Evolutionary conservation across 2,888 invertebrate species (phyloP).

Genomic region (Clostera curtula): DNA sequence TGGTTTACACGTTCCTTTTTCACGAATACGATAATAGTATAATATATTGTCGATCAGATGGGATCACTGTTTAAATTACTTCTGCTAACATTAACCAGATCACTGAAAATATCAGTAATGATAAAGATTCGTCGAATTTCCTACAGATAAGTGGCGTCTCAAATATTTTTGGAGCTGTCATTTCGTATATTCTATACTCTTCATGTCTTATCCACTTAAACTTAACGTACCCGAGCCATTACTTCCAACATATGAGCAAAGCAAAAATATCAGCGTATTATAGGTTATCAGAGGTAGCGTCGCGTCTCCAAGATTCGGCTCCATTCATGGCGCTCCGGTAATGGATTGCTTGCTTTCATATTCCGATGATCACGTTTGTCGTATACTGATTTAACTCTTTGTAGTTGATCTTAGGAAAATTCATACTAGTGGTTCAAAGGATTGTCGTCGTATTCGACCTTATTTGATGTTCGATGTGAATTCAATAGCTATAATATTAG

Average conservation of each 20-base stretch:
- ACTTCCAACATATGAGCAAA: slow-evolving; percentile 75
- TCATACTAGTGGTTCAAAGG: slow-evolving; percentile 2
- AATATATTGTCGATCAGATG: too few species aligned
- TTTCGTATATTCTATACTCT: not conserved
- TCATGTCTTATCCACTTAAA: slow-evolving; percentile 34
- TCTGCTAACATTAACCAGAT: too few species aligned
- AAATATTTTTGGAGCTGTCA: not conserved
- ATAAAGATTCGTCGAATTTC: too few species aligned
- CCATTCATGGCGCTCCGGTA: slow-evolving; percentile 58
- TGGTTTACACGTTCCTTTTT: too few species aligned
- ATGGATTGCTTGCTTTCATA: slow-evolving; percentile 73
- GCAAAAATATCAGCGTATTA: slow-evolving; percentile 74
- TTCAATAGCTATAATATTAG: too few species aligned
- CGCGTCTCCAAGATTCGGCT: slow-evolving; percentile 56
- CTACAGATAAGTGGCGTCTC: too few species aligned
- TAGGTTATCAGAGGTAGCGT: slow-evolving; percentile 68
- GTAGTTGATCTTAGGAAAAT: slow-evolving; percentile 31
- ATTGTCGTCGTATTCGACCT: too few species aligned
- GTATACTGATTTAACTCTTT: slow-evolving; percentile 55
- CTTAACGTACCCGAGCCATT: slow-evolving; percentile 56
- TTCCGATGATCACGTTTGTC: slow-evolving; percentile 64
- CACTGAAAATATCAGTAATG: too few species aligned
- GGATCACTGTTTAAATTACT: too few species aligned
- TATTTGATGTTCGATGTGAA: too few species aligned
- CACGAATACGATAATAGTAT: too few species aligned